Percentiles rank a stretch among this genome's conserved stretches.
Evolutionary conservation across 2,797 vertebrate species (phyloP).

Genomic region (Rachycentron canadum): DNA sequence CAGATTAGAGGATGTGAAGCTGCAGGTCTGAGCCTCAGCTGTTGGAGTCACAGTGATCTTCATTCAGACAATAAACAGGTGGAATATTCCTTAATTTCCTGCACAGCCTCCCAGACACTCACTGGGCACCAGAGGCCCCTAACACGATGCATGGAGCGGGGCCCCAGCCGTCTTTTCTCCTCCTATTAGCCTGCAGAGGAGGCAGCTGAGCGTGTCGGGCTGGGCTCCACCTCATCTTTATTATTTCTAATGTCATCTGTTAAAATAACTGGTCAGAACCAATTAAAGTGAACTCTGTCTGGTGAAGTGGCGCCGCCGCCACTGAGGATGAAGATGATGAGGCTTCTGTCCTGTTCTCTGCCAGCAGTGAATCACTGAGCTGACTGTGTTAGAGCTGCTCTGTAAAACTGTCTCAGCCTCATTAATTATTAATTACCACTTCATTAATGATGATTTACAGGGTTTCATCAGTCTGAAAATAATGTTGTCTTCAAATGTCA

Average conservation of each 20-base stretch:
- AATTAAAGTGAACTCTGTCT: constrained; percentile 33
- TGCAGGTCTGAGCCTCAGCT: background rate
- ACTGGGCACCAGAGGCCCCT: too few relatives aligned
- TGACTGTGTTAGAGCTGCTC: background rate
- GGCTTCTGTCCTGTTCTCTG: background rate
- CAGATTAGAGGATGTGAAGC: too few relatives aligned
- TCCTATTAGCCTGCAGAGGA: background rate
- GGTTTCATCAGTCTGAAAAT: background rate
- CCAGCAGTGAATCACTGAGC: background rate
- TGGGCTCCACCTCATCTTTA: constrained; percentile 7
- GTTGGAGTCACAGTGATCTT: background rate
- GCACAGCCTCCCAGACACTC: background rate
- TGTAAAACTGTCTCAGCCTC: background rate
- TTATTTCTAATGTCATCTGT: constrained; percentile 56
- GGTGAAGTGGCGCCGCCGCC: background rate
- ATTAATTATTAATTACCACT: constrained; percentile 27
- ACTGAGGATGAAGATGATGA: background rate
- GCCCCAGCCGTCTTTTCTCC: background rate
- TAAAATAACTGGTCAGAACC: constrained; percentile 56
- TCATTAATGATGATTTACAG: constrained; percentile 13
- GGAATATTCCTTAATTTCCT: constrained; percentile 23
- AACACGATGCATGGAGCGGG: background rate
- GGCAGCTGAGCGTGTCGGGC: background rate
- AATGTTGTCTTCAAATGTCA: too few relatives aligned
- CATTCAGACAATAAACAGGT: constrained; percentile 7